Evolutionary conservation across 2,797 vertebrate genomes (phyloP).

Genomic region (Chelmon rostratus): DNA sequence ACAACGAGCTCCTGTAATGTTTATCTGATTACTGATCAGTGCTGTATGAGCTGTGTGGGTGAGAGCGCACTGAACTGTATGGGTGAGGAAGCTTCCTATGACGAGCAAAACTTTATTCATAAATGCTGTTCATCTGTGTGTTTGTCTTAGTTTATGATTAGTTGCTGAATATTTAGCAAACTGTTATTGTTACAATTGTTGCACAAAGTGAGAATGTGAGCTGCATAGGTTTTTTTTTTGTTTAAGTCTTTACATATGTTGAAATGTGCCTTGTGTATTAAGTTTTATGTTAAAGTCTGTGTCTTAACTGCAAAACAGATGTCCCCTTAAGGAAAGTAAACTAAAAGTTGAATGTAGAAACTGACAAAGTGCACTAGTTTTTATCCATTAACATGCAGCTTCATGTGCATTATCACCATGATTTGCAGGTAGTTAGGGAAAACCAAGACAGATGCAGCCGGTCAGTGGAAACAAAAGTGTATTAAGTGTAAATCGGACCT

Average conservation of each 20-base stretch:
- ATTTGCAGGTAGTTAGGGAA: background rate
- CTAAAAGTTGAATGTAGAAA: background rate
- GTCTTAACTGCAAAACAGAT: background rate
- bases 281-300: background rate
- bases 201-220: background rate
- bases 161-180: background rate
- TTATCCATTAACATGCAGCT: background rate
- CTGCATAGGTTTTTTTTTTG: background rate
- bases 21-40: constrained; percentile 2
- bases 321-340: background rate
- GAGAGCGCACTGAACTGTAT: background rate
- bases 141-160: background rate
- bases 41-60: background rate
- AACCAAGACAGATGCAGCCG: background rate
- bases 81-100: background rate
- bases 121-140: background rate
- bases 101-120: background rate
- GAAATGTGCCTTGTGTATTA: too few relatives aligned
- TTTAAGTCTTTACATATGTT: background rate
- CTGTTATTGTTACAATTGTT: background rate
- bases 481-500: background rate
- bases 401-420: background rate
- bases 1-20: background rate
- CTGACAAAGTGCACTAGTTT: background rate
- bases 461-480: background rate